phyloP scores from a whole-genome alignment of 2,113 vertebrate species.

The Electrona antarctica region DNA sequence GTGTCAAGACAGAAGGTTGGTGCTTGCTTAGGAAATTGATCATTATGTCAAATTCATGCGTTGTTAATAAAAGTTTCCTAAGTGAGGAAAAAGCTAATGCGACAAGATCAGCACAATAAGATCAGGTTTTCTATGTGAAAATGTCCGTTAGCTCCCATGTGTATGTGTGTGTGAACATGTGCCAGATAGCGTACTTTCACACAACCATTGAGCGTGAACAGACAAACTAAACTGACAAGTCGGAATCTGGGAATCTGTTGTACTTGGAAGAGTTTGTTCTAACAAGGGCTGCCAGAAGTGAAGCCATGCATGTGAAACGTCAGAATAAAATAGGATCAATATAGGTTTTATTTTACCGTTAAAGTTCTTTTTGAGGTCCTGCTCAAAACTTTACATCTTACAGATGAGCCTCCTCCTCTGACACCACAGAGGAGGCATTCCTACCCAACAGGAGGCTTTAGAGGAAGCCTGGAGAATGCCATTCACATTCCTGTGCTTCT shows the following conservation, averaged over 20 bases:
- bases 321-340: neutral
- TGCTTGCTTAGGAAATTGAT: neutral
- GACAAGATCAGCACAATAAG: neutral
- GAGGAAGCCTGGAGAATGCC: slow-evolving; percentile 29
- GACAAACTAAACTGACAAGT: slow-evolving; percentile 1
- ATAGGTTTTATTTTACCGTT: neutral
- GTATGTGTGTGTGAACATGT: too few relatives aligned
- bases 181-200: too few relatives aligned
- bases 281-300: neutral
- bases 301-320: neutral
- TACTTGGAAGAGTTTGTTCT: neutral
- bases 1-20: neutral
- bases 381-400: neutral
- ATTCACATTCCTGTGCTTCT: slow-evolving; percentile 35
- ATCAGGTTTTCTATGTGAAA: too few relatives aligned
- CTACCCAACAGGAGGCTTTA: slow-evolving; percentile 21
- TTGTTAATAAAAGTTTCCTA: neutral
- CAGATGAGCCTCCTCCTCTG: neutral
- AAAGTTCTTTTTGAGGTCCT: neutral
- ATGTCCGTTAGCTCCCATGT: too few relatives aligned
- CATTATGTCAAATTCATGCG: neutral
- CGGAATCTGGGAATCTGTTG: neutral
- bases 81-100: neutral
- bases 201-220: neutral
- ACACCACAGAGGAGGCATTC: slow-evolving; percentile 10